Base-by-base conservation (phyloP, 1,140 invertebrate genomes). In the Aleiodes sp. region DNA sequence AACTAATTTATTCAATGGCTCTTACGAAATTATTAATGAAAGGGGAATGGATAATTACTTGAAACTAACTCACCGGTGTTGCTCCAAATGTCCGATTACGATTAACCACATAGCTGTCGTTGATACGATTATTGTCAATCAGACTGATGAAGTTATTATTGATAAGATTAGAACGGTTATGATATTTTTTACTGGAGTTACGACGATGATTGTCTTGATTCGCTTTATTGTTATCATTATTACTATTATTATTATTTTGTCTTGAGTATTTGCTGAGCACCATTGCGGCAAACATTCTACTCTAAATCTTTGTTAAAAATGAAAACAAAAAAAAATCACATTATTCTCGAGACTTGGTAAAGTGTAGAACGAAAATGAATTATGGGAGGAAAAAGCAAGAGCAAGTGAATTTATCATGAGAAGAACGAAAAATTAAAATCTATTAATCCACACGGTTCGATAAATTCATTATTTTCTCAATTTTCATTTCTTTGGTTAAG, bases 231-330 rank as follows among this genome's bases (percentile, higher is more conserved):
- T n/a, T n/a, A n/a, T n/a, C n/a, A 46, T 80, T 76, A 70, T 80
- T 80, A 60, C 76, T 77, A 33, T 78, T 56, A 57, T 80, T 80
- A 60, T 80, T 82, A 62, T 80, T 80, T 35, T 84, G 78, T 68
- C 81, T 84, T 65, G 60, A 78, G 68, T 84, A 79, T 70, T 84
- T 84, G 72, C 84, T 83, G 66, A 85, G 74, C 56, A 85, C 82
- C 82, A 85, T 85, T n/a, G 84, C 82, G 62, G 82, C 84, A 66
- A 85, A 85, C 84, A 85, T 85, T 76, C 37, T 62, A n/a, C 37
- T 19, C 9, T 19, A 39, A 43, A 46, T 43, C 14, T n/a, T 14
- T 21, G n/a, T 46, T 12, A 43, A 8, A 59, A 24, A 29, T 28
- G 0, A 59, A n/a, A 59, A 28, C 28, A 31, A 59, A 16, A 26